Evolutionary conservation across 2,888 invertebrate species (phyloP).

Genomic region (Tinea semifulvella): DNA sequence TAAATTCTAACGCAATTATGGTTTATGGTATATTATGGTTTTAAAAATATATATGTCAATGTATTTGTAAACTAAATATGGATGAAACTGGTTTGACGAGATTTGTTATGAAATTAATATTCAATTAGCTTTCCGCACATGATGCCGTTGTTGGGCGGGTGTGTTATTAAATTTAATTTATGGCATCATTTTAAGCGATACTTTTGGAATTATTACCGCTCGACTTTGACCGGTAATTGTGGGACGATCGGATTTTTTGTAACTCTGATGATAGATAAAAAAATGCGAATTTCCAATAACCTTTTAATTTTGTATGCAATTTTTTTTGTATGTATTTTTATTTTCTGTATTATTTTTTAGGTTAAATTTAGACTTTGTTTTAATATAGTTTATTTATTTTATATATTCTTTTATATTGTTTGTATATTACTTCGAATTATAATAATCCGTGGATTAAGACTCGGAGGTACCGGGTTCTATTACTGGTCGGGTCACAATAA

Average conservation of each 20-base stretch:
- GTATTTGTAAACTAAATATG: constrained; percentile 23
- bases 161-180: constrained; percentile 65
- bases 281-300: constrained; percentile 1
- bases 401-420: no score
- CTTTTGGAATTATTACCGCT: constrained; percentile 55
- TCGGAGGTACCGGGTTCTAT: no score
- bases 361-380: no score
- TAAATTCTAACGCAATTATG: background rate
- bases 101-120: constrained; percentile 65
- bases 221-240: constrained; percentile 47
- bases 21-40: background rate
- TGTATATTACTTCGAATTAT: no score
- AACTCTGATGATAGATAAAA: background rate
- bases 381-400: no score
- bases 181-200: constrained; percentile 62
- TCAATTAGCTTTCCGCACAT: constrained; percentile 68
- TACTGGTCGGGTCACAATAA: no score
- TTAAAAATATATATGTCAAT: no score
- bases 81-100: constrained; percentile 48
- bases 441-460: no score
- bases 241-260: constrained; percentile 25
- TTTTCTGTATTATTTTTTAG: no score
- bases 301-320: no score
- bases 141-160: constrained; percentile 57
- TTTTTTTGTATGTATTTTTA: no score